phyloP scores from a whole-genome alignment of 2,113 vertebrate species.

The Psilopsiagon aymara region DNA sequence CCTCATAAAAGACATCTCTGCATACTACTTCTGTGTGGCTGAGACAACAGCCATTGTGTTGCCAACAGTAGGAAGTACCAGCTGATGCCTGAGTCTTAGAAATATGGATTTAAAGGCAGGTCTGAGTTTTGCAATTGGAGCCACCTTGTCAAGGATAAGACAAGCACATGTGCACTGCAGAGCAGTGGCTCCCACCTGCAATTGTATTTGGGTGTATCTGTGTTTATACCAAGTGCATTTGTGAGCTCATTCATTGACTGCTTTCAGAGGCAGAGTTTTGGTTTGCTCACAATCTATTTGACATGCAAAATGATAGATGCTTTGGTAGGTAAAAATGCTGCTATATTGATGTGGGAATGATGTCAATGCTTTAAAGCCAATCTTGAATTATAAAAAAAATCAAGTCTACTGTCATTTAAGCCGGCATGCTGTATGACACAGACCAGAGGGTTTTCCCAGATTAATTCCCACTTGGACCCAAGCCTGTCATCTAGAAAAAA shows the following conservation, averaged over 20 bases:
- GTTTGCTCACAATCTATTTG: neutral
- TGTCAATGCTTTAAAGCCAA: neutral
- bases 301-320: neutral
- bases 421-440: neutral
- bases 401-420: neutral
- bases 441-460: conserved; percentile 33
- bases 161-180: neutral
- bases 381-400: neutral
- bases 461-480: conserved; percentile 29
- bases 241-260: neutral
- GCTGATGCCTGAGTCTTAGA: neutral
- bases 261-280: neutral
- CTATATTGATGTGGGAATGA: neutral
- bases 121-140: neutral
- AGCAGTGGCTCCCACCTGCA: neutral
- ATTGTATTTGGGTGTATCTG: neutral
- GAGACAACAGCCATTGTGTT: neutral
- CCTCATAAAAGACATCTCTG: neutral
- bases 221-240: neutral
- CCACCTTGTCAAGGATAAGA: neutral
- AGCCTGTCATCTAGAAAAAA: neutral
- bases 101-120: neutral
- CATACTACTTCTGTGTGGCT: neutral
- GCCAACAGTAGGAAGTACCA: neutral
- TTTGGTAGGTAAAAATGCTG: conserved; percentile 19